These are phyloP conservation scores for Philaenus spumarius DNA, from an alignment of 1,140 invertebrate genomes.

Conservation along the genomic window DNA sequence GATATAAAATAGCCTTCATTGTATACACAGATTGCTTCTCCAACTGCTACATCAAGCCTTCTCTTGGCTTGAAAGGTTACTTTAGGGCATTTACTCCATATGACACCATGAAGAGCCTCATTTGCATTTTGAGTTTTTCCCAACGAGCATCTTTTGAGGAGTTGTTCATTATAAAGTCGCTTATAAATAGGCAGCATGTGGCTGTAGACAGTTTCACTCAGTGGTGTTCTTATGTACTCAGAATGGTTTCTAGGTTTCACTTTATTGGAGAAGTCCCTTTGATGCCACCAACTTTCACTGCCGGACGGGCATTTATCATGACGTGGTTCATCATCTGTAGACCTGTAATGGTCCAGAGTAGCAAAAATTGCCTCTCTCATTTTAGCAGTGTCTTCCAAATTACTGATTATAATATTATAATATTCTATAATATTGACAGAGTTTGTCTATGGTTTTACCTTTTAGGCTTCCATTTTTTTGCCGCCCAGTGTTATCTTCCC, in stretches of 20 bases:
- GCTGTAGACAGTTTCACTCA: too few species aligned
- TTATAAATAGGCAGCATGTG: background rate
- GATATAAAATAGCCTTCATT: background rate
- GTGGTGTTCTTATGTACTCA: too few species aligned
- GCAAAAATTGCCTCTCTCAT: constrained; percentile 22
- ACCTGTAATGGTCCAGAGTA: constrained; percentile 17
- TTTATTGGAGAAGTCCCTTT: background rate
- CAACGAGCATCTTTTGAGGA: too few species aligned
- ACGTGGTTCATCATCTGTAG: constrained; percentile 22
- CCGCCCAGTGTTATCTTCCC: constrained; percentile 17
- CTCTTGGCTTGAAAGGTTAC: too few species aligned
- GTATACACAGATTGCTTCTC: too few species aligned
- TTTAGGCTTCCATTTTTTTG: constrained; percentile 15
- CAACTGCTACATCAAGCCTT: too few species aligned
- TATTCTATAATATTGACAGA: constrained; percentile 13
- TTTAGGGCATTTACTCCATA: too few species aligned
- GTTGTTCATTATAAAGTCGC: background rate
- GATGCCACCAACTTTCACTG: constrained; percentile 19
- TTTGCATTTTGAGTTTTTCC: too few species aligned
- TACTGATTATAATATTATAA: constrained; percentile 8
- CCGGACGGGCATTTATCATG: constrained; percentile 20
- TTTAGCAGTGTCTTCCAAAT: background rate
- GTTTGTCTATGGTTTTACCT: constrained; percentile 5
- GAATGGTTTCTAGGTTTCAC: background rate
- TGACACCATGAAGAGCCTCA: too few species aligned